Base-by-base conservation (phyloP, 2,888 invertebrate species). In the Tholera decimalis region DNA sequence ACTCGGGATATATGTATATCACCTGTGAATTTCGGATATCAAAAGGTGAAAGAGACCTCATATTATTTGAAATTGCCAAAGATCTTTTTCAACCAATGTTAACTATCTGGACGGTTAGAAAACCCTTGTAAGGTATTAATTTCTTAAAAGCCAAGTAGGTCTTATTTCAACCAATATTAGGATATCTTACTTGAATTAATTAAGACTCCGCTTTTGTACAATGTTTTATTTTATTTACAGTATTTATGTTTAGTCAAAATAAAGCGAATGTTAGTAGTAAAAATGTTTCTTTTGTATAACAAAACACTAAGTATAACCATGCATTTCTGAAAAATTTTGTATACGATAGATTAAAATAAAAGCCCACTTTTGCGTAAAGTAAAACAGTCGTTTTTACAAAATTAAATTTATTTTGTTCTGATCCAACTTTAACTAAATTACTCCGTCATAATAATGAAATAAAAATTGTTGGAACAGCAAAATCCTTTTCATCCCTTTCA, bases 401-500 rank as follows among this genome's bases (percentile, higher is more conserved):
- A 43, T 49, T 35, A 30, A 41, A 30, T 43, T 43, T 26, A 69
- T 43, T 50, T 69, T 9, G 61, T 61, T 54, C 9, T 8, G 41
- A 61, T 61, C n/a, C 43, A 54, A 54, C 41, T 30, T 33, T 51
- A 24, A 54, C 69, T 43, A 39, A 61, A 68, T 69, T 56, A 39
- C 43, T 62, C 43, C 33, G 18, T 37, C 49, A 55, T 35, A 68
- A 61, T 67, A 55, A 59, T 62, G 39, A 55, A 73, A 69, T 69
- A 63, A 58, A 60, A 69, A 39, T 69, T 60, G 70, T 63, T 57
- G 37, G 28, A 44, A 54, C 61, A 57, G 59, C 59, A 41, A 43
- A 69, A 60, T 47, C 49, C 35, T 53, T 74, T 73, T 74, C 39
- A 73, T 53, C 54, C 59, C 30, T 63, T 73, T 73, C 55, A 63